Percentiles rank a stretch among this genome's conserved stretches.
Conservation (phyloP, 2,797 vertebrate genomes). For the Hippopotamyrus pictus region DNA sequence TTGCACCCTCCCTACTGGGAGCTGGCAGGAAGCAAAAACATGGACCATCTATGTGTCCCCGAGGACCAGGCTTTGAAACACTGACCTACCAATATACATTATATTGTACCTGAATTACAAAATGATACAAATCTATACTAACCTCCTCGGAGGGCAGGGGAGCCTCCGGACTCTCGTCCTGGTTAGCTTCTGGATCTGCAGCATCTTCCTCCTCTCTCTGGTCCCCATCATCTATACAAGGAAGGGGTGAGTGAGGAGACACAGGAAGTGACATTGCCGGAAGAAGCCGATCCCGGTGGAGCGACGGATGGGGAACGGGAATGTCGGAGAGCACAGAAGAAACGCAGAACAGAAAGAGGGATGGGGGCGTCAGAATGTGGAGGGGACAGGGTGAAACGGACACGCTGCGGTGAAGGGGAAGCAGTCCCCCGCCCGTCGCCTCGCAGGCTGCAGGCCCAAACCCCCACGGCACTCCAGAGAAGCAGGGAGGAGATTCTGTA, state of each 20-base stretch:
- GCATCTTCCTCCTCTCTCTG: not conserved
- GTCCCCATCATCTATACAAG: constrained; percentile 15
- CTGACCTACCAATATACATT: not conserved
- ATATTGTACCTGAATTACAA: not conserved
- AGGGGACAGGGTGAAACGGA: constrained; percentile 50
- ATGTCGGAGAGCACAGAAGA: constrained; percentile 15
- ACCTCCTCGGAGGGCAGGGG: not conserved
- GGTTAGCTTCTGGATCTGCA: not conserved
- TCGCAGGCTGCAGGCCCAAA: constrained; percentile 22
- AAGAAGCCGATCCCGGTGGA: not conserved
- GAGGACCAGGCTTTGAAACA: not conserved
- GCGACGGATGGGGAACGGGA: constrained; percentile 8
- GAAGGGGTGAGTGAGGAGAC: not conserved
- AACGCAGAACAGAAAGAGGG: not conserved
- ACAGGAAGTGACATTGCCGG: not conserved
- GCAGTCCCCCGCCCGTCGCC: not conserved
- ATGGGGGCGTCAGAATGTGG: constrained; percentile 2
- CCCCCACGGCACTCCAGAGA: constrained; percentile 10
- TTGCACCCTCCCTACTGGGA: not conserved
- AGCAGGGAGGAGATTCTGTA: not conserved
- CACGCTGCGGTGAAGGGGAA: constrained; percentile 51
- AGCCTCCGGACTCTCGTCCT: not conserved
- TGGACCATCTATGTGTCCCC: not conserved
- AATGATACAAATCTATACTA: not conserved
- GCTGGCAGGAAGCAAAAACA: not conserved